Base-by-base conservation (phyloP, 2,797 vertebrate genomes). In the Echeneis naucrates region DNA sequence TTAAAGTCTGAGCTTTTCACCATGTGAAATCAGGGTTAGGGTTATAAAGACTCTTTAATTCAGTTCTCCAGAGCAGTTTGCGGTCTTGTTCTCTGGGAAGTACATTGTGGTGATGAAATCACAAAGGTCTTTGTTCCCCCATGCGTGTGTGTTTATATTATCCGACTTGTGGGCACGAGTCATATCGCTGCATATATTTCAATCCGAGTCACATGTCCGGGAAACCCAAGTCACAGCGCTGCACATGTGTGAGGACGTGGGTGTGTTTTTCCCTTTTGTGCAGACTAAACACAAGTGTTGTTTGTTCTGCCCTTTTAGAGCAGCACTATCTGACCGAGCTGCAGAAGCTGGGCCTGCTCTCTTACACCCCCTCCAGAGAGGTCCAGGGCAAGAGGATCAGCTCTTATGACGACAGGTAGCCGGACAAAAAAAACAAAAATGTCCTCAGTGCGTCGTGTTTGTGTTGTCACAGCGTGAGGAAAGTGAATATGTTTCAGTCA, bases 351-450 rank as follows among this genome's bases (percentile, higher is more conserved):
- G 95, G 96, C 19, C 90, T 97, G 45, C 86, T 98, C 14, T 94
- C 95, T 8, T 95, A 92, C 77, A 98, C 96, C 0, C 97, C 97
- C 0, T 98, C 96, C 19, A 93, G 96, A 60, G 94, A 95, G 68
- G 88, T 97, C 44, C 87, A 94, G 42, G 96, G 96, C 68, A 95
- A 93, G 90, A 95, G 94, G 81, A 96, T 97, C 77, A 93, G 89
- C 82, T 95, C 96, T 0, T 97, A 97, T 5, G 97, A 98, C 32
- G 96, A 97, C 95, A 95, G 97, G 97, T 98, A 75, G 5, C 21
- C 12, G 6, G 4, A 13, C 30, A 4, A 3, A 14, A 42, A 14
- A 47, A 8, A 21, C 44, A n/a, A 21, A 21, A 5, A 24, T 4
- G 13, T 8, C 40, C 17, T 19, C 26, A 16, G 12, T 32, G 21